Evolutionary conservation across 1,140 invertebrate genomes (phyloP), one percentile per base, ranked within the genome.

Genomic region (Drosophila trapezifrons): DNA sequence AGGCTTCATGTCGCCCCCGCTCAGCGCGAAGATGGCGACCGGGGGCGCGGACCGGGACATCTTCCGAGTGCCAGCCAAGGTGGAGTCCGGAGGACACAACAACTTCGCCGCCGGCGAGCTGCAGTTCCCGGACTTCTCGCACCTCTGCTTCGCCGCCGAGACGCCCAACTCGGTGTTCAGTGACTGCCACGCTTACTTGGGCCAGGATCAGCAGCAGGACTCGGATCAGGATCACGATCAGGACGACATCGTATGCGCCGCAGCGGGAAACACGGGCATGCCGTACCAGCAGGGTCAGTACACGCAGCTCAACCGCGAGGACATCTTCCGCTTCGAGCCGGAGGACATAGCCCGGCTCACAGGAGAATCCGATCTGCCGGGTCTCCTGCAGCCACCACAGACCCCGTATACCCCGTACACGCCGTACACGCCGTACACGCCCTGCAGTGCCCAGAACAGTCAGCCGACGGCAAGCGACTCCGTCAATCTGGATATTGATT

Each of bases 301-400:
- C 54, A 80, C 81, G 1, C 82, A 90, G 52, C 69, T 89, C 1
- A 86, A 85, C 32, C 76, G 89, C 17, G 90, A 91, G 65, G 90
- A 91, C 63, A 78, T 92, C 22, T 92, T 92, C 43, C 91, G 91
- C 20, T 92, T 92, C 46, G 91, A 92, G 62, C 91, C 91, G 17
- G 91, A 92, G 73, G 90, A 92, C 25, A 92, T 92, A 43, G 90
- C 90, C 4, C 72, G 91, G 0, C 56, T 92, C 3, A 91, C 90
- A 3, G 78, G 45, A 0, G 66, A 78, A 7, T 59, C 62, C 2
- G 66, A 75, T 5, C 20, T 69, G 18, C 27, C n/a, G 20, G 73
- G 46, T 7, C 4, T 35, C 63, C 71, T 57, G 10, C 69, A 25
- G 15, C 49, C 5, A 4, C 72, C 57, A 17, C 73, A 72, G 51